Percentiles rank a stretch among this genome's conserved stretches.
These are phyloP conservation scores for Syngnathus acus DNA, from an alignment of 2,797 vertebrate genomes.

Conservation along the genomic window DNA sequence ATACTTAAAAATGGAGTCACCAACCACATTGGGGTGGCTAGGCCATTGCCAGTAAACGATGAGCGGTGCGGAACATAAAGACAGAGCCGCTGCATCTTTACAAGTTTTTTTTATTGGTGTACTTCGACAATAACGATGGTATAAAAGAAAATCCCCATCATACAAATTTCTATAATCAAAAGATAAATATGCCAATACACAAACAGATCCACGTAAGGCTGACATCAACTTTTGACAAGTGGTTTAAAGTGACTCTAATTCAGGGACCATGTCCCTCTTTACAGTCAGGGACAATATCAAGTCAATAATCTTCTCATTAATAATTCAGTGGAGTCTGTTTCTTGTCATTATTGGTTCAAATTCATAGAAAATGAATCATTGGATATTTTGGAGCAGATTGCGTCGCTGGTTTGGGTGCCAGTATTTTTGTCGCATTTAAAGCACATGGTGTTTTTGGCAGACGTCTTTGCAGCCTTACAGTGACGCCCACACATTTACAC, in stretches of 20 bases:
- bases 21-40: background rate
- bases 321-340: conserved; percentile 39
- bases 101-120: conserved; percentile 70
- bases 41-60: background rate
- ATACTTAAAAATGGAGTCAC: background rate
- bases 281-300: conserved; percentile 48
- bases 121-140: conserved; percentile 71
- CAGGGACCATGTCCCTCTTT: conserved; percentile 57
- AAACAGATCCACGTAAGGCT: conserved; percentile 70
- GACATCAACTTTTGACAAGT: conserved; percentile 70
- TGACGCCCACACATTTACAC: conserved; percentile 22
- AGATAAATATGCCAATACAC: conserved; percentile 68
- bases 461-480: conserved; percentile 10
- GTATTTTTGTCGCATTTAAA: conserved; percentile 34
- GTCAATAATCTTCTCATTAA: conserved; percentile 25
- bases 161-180: conserved; percentile 73
- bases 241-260: conserved; percentile 71
- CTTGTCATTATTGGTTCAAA: conserved; percentile 28
- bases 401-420: conserved; percentile 41
- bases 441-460: conserved; percentile 43
- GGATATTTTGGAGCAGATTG: conserved; percentile 47
- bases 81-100: conserved; percentile 31
- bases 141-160: conserved; percentile 72
- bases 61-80: background rate
- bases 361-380: conserved; percentile 47